phyloP scores from a whole-genome alignment of 2,113 vertebrate genomes.

The Ophthalmolycus amberensis region DNA sequence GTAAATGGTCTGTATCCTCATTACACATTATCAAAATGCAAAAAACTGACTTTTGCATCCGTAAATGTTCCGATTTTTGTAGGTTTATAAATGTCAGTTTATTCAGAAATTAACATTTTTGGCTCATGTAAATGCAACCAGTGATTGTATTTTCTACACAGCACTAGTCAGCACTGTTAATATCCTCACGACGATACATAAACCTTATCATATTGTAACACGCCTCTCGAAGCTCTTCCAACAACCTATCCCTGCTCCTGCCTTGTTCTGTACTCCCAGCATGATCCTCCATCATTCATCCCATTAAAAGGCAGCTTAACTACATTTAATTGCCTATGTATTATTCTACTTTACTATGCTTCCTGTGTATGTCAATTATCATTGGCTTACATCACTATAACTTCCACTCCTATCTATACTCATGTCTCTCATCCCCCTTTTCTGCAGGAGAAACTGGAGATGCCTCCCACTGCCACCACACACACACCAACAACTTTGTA shows the following conservation, averaged over 20 bases:
- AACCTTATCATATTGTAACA: slow-evolving; percentile 29
- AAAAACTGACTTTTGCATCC: not conserved
- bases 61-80: not conserved
- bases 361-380: not conserved
- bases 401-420: not conserved
- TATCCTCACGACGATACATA: not conserved
- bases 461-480: not conserved
- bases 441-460: slow-evolving; percentile 58
- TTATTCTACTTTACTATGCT: slow-evolving; percentile 11
- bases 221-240: slow-evolving; percentile 32
- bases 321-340: slow-evolving; percentile 2
- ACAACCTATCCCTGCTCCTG: slow-evolving; percentile 8
- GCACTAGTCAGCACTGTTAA: not conserved
- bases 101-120: not conserved
- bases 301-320: slow-evolving; percentile 12
- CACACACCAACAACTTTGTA: slow-evolving; percentile 36
- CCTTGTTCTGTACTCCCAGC: not conserved
- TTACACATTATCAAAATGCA: not conserved
- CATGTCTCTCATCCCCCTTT: slow-evolving; percentile 1
- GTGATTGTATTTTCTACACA: not conserved
- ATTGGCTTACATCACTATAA: not conserved
- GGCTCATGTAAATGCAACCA: not conserved
- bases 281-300: slow-evolving; percentile 10
- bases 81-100: not conserved
- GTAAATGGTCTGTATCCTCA: not conserved